A percentile compares a stretch with the other conserved stretches of the same genome.
These are phyloP conservation scores for Sceloporus undulatus DNA, from an alignment of 2,113 vertebrate genomes.

Conservation along the genomic window DNA sequence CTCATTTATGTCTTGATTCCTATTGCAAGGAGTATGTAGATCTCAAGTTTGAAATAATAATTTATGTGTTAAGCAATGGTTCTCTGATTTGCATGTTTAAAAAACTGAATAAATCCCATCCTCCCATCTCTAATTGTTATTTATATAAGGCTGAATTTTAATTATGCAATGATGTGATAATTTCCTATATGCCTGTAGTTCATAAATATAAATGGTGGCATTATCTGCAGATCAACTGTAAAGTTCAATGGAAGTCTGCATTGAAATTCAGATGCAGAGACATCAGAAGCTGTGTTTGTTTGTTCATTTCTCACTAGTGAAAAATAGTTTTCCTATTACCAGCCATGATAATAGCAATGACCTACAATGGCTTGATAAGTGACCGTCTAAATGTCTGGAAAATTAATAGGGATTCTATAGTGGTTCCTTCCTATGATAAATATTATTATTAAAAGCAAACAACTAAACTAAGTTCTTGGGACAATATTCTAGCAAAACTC, in stretches of 20 bases:
- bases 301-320: neutral
- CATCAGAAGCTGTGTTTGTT: neutral
- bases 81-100: conserved; percentile 14
- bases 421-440: neutral
- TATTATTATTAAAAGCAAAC: neutral
- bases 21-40: neutral
- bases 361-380: neutral
- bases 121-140: conserved; percentile 3
- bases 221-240: conserved; percentile 18
- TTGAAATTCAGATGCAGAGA: conserved; percentile 10
- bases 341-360: neutral
- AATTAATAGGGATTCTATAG: neutral
- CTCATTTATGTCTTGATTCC: neutral
- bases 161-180: conserved; percentile 27
- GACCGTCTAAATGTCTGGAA: neutral
- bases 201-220: conserved; percentile 6
- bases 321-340: conserved; percentile 20
- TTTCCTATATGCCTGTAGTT: neutral
- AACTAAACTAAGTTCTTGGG: neutral
- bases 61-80: neutral
- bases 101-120: neutral
- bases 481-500: conserved; percentile 1
- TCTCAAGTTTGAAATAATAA: neutral
- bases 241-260: neutral
- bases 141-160: conserved; percentile 25